Evolutionary conservation across 2,888 invertebrate species (phyloP).

Genomic region (Drosophila stalkeri): DNA sequence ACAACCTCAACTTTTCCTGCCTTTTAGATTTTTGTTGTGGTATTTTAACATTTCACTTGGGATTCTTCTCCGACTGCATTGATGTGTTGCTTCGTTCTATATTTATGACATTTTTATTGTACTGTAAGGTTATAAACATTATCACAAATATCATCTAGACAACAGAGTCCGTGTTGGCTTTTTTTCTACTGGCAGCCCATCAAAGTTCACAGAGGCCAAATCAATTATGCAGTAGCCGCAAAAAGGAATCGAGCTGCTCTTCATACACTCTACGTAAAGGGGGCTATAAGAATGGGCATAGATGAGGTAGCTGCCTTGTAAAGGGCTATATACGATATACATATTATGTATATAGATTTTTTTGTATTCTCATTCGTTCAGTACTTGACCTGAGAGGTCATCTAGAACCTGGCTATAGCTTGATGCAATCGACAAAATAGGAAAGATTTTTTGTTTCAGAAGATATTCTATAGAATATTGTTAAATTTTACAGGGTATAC

Average conservation of each 20-base stretch:
- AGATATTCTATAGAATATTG: background rate
- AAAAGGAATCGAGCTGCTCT: conserved; percentile 1
- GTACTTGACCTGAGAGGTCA: too few relatives aligned
- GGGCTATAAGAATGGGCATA: background rate
- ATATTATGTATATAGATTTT: background rate
- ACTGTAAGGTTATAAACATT: conserved; percentile 33
- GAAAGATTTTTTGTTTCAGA: background rate
- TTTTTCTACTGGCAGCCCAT: conserved; percentile 63
- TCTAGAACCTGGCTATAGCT: too few relatives aligned
- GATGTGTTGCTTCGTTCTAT: conserved; percentile 23
- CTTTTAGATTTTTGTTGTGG: background rate
- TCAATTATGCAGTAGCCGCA: conserved; percentile 42
- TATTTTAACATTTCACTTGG: conserved; percentile 13
- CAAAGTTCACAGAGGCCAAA: conserved; percentile 34
- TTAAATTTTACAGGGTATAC: background rate
- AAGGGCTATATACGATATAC: background rate
- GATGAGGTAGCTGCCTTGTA: background rate
- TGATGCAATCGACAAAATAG: too few relatives aligned
- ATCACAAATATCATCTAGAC: conserved; percentile 32
- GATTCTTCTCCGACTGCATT: conserved; percentile 8
- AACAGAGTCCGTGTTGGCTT: conserved; percentile 36
- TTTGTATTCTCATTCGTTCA: too few relatives aligned
- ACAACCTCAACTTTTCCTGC: background rate
- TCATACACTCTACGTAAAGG: conserved; percentile 1
- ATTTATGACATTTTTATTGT: conserved; percentile 14